A percentile compares a stretch with the other conserved stretches of the same genome.
These are phyloP conservation scores for Falco biarmicus DNA, from an alignment of 2,797 vertebrate genomes.

Conservation along the genomic window DNA sequence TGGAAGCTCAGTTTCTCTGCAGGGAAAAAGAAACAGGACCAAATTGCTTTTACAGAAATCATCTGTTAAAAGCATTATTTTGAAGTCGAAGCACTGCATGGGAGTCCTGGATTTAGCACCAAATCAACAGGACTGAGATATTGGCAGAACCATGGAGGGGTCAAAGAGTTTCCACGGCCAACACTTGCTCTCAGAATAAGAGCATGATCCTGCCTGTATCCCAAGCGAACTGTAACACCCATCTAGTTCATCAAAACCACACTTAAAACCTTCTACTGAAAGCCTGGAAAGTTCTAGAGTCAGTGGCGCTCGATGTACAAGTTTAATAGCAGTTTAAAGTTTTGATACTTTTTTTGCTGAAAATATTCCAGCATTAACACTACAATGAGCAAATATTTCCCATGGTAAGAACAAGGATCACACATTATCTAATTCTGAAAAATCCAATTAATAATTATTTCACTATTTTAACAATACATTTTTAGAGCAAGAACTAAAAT, in stretches of 20 bases:
- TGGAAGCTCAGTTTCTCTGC: neutral
- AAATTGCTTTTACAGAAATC: neutral
- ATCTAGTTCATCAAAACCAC: neutral
- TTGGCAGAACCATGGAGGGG: neutral
- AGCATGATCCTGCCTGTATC: neutral
- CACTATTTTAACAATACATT: neutral
- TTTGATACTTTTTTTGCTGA: neutral
- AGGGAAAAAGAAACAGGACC: neutral
- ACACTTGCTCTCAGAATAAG: neutral
- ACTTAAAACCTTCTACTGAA: neutral
- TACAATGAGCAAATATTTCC: neutral
- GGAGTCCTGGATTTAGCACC: neutral
- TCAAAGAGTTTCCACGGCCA: neutral
- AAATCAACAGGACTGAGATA: neutral
- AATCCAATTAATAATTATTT: neutral
- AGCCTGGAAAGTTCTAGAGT: neutral
- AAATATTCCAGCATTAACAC: neutral
- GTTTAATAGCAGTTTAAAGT: neutral
- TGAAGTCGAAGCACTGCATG: neutral
- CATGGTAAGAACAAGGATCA: neutral
- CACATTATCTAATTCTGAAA: neutral
- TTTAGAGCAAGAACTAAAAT: neutral
- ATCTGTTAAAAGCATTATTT: neutral
- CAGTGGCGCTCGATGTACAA: neutral
- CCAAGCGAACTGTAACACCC: neutral